Evolutionary conservation across 2,888 invertebrate genomes (phyloP), one percentile per base, ranked within the genome.

Genomic region (Xestia sexstrigata): DNA sequence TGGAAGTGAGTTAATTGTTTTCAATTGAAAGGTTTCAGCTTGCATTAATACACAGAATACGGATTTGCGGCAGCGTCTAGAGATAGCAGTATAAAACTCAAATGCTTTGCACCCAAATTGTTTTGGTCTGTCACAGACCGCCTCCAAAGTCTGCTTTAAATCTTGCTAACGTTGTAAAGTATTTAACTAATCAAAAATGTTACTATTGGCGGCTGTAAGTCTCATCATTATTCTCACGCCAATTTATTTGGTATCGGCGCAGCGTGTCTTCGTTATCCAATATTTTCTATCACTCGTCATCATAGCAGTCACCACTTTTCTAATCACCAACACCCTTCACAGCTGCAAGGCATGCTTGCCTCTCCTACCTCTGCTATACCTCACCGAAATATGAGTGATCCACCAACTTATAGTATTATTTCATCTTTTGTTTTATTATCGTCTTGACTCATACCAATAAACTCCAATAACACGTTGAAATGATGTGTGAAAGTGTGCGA

Each of bases 401-500:
- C 13, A 23, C 11, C 9, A 30, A 39, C 9, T 20, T 42, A 42
- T 30, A 4, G 15, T 17, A 60, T 9, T 23, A 23, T 5, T 30
- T 45, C 5, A 60, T 71, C 4, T 68, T 13, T 55, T 7, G 17
- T 45, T 42, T 0, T 42, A 11, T 20, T 52, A n/a, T 45, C 30
- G 17, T 65, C 6, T 47, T 39, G 20, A 17, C 20, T 15, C 55
- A 23, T 49, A 7, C 17, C 42, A 68, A 68, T 68, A 52, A 63
- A 71, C 35, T 68, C 42, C 67, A 74, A 74, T 70, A 74, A 67
- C 30, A 35, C 15, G 42, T 63, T 63, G n/a, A 74, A 75, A 52
- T 68, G 45, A 69, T 60, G 49, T 52, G 71, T 75, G 68, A 71
- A 81, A 71, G 70, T 67, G 74, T 68, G 49, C 49, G 35, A 26